Percentiles rank a stretch among this genome's conserved stretches.
phyloP scores from a whole-genome alignment of 1,140 invertebrate species.

The Nasonia giraulti region DNA sequence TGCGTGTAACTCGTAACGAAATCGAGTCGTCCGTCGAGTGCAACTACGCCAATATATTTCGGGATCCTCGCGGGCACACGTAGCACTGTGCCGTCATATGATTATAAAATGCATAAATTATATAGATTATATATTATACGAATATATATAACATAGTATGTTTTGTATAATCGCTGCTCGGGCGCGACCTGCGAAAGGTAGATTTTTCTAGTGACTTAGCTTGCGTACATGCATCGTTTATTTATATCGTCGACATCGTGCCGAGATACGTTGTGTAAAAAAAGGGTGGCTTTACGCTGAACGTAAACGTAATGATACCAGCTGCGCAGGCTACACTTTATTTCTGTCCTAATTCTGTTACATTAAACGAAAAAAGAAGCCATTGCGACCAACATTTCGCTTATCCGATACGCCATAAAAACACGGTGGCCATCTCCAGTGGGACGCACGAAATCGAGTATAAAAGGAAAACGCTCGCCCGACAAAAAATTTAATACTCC shows the following conservation, averaged over 20 bases:
- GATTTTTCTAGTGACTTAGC: conserved; percentile 15
- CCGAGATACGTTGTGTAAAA: not conserved
- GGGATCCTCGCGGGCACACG: not conserved
- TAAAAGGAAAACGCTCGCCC: not conserved
- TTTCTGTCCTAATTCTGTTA: not conserved
- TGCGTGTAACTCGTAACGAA: not conserved
- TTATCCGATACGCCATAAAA: not conserved
- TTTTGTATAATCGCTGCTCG: conserved; percentile 45
- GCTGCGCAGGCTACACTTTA: not conserved
- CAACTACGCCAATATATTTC: conserved; percentile 16
- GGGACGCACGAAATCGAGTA: not conserved
- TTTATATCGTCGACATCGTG: not conserved
- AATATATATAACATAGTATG: conserved; percentile 33
- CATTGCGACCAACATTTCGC: not conserved
- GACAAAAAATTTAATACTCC: conserved; percentile 4
- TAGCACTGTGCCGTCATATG: not conserved
- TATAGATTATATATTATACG: conserved; percentile 34
- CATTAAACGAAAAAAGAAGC: not conserved
- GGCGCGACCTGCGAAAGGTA: conserved; percentile 11
- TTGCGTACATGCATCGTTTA: not conserved
- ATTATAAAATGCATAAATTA: conserved; percentile 29
- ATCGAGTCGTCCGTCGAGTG: not conserved
- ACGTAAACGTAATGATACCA: not conserved
- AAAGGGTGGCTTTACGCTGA: not conserved
- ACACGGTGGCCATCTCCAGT: not conserved